Evolutionary conservation across 2,888 invertebrate genomes (phyloP).

Genomic region (Portevinia maculata): DNA sequence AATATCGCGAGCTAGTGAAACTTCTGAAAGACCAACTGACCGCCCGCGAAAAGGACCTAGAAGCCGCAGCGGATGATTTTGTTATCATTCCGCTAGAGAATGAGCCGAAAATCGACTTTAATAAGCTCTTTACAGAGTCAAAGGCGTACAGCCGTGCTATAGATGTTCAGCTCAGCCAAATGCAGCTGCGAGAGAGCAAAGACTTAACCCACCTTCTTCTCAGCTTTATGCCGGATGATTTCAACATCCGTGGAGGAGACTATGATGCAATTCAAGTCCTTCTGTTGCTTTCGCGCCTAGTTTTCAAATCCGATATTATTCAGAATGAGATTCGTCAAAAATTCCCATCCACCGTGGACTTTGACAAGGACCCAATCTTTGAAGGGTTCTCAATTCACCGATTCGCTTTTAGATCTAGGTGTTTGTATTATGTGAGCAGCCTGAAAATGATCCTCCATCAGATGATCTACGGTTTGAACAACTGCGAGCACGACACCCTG

Average conservation of each 20-base stretch:
- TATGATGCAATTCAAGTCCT: constrained; percentile 95
- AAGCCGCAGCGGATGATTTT: constrained; percentile 79
- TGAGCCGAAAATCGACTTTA: constrained; percentile 87
- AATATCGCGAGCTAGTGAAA: constrained; percentile 96
- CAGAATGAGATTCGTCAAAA: constrained; percentile 93
- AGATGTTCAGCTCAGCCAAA: constrained; percentile 93
- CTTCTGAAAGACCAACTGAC: constrained; percentile 92
- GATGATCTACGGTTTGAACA: constrained; percentile 88
- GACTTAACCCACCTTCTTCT: constrained; percentile 93
- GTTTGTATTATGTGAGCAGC: constrained; percentile 89
- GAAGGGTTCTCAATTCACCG: constrained; percentile 95
- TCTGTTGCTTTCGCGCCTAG: constrained; percentile 92
- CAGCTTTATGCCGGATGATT: constrained; percentile 98
- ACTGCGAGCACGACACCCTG: constrained; percentile 91
- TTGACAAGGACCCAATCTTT: constrained; percentile 88
- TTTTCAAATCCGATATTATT: constrained; percentile 94
- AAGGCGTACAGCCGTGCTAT: constrained; percentile 90
- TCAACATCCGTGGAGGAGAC: constrained; percentile 91
- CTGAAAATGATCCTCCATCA: constrained; percentile 89
- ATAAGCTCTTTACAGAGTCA: constrained; percentile 86
- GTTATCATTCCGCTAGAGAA: constrained; percentile 79
- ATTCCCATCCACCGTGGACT: constrained; percentile 90
- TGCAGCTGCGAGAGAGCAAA: constrained; percentile 94
- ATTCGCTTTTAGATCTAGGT: constrained; percentile 91
- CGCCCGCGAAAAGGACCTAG: constrained; percentile 85